Evolutionary conservation across 92 coral and sea anemone species (phyloP).

Genomic region (Actinernus sp.): DNA sequence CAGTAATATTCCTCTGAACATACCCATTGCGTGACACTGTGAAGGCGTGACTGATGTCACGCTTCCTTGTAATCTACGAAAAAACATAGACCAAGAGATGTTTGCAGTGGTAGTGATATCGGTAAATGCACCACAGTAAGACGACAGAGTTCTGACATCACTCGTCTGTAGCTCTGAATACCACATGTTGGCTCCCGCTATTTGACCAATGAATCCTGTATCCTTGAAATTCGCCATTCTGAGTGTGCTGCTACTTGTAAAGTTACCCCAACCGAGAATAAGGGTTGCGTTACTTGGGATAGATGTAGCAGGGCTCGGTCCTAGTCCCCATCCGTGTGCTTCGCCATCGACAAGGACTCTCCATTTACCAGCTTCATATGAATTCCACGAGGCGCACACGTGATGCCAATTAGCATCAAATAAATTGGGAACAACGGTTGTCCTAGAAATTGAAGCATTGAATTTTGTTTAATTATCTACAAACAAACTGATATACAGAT

Average conservation of each 20-base stretch:
- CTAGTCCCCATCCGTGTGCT: conserved; percentile 3
- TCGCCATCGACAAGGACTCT: background rate
- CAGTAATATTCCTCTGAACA: no score
- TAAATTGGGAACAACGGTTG: background rate
- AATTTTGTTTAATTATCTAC: no score
- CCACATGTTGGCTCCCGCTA: background rate
- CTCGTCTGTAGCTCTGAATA: background rate
- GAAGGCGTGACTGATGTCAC: background rate
- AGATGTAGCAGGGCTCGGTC: background rate
- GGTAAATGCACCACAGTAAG: background rate
- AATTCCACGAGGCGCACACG: conserved; percentile 6
- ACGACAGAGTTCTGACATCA: background rate
- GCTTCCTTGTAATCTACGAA: background rate
- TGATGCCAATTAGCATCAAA: conserved; percentile 21
- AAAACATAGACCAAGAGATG: background rate
- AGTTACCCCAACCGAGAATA: background rate
- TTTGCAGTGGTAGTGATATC: background rate
- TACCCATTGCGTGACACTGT: background rate
- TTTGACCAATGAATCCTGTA: background rate
- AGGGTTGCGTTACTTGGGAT: background rate
- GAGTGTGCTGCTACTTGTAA: background rate
- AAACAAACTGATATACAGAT: no score
- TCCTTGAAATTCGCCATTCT: background rate
- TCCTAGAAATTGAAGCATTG: no score
- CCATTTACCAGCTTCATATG: background rate